Conservation (phyloP, 2,888 invertebrate species). For the Fissipunctia ypsillon region DNA sequence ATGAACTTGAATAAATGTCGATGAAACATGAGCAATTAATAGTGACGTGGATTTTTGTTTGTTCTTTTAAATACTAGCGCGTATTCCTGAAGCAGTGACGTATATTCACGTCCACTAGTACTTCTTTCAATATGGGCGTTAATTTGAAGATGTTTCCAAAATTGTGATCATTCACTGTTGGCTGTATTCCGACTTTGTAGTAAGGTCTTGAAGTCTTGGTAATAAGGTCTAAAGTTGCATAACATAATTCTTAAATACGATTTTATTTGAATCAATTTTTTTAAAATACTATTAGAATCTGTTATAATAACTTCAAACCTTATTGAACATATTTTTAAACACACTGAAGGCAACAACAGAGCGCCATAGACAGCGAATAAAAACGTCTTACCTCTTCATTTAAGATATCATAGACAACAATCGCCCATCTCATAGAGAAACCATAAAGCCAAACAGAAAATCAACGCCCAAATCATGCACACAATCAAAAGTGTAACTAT, state of each 20-base stretch:
- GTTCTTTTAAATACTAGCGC: neutral
- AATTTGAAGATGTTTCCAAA: neutral
- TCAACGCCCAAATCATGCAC: conserved; percentile 67
- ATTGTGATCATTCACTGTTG: conserved; percentile 26
- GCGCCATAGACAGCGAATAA: conserved; percentile 62
- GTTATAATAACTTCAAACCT: conserved; percentile 39
- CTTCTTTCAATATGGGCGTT: neutral
- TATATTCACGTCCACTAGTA: neutral
- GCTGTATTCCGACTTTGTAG: conserved; percentile 18
- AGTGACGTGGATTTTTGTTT: neutral
- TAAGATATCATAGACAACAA: conserved; percentile 41
- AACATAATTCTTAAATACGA: too few relatives aligned
- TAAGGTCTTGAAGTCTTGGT: conserved; percentile 5
- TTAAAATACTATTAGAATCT: too few relatives aligned
- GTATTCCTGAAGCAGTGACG: conserved; percentile 16
- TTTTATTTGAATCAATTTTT: too few relatives aligned
- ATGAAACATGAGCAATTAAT: neutral
- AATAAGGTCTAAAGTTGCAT: conserved; percentile 64
- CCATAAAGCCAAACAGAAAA: conserved; percentile 63
- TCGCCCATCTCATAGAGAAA: conserved; percentile 47
- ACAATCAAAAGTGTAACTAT: conserved; percentile 63
- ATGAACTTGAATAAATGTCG: neutral
- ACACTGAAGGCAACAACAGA: conserved; percentile 64
- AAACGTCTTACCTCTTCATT: conserved; percentile 53
- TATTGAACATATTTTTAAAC: conserved; percentile 18